Evolutionary conservation across 2,113 vertebrate genomes (phyloP), one percentile per base, ranked within the genome.

Genomic region (Dissostichus mawsoni): DNA sequence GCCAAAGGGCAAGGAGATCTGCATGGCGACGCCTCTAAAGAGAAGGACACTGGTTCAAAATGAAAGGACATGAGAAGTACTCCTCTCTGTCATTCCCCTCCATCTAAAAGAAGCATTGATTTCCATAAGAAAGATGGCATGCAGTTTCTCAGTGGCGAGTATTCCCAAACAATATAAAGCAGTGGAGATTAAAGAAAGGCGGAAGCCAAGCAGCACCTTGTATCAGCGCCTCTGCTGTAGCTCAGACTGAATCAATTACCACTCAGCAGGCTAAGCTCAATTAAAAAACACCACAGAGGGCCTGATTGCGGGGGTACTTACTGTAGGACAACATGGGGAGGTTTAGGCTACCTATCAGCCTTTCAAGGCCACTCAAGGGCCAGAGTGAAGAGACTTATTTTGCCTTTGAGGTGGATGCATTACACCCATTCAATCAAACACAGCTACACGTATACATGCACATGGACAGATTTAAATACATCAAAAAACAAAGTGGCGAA

Each of bases 111-210:
- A 96, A 91, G 82, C 96, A 96, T 96, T 96, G 95, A 98, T 99
- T 99, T 98, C 97, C 98, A 99, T 98, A 97, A 98, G 96, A 99
- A 99, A 97, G 97, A 96, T 96, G 95, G 95, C 96, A 95, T 91
- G 95, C 94, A 95, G 95, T 96, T 97, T 96, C 97, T 97, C 96
- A 95, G 96, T 97, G 96, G 96, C 83, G 96, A 97, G 96, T 96
- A 97, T 97, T 96, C 96, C 95, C 95, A 93, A 96, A 96, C 96
- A 97, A 97, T 92, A 96, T 97, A 96, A 96, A 96, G 96, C 94
- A 94, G 92, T 93, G 93, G 94, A 96, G 96, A 97, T 98, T 97
- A 97, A 97, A 97, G 96, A 93, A 82, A 90, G 81, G 80, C 87
- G 89, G 95, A 91, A 90, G 91, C 90, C 91, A 95, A 95, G 95